These are phyloP conservation scores for Ramphastos sulfuratus DNA, from an alignment of 2,113 vertebrate genomes.

Conservation along the genomic window DNA sequence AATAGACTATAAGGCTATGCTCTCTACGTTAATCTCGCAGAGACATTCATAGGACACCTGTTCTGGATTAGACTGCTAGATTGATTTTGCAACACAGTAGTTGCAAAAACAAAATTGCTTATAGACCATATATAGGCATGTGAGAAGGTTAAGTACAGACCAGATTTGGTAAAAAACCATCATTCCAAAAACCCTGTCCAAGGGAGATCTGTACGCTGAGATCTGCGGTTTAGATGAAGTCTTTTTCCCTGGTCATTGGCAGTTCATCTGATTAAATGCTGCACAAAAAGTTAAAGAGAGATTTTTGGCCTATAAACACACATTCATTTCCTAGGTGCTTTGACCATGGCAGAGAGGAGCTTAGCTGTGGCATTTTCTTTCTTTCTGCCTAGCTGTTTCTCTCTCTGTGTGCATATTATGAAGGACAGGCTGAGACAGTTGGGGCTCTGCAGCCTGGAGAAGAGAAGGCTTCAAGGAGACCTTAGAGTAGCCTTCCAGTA, in stretches of 20 bases:
- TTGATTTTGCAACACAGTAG: conserved; percentile 41
- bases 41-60: conserved; percentile 54
- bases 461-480: no score
- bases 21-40: conserved; percentile 30
- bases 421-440: no score
- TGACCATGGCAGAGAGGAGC: background rate
- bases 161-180: conserved; percentile 26
- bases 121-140: conserved; percentile 45
- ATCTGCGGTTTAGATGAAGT: background rate
- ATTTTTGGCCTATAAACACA: background rate
- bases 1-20: background rate
- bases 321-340: background rate
- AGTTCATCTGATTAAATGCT: background rate
- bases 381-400: background rate
- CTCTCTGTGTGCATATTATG: background rate
- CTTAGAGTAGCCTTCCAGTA: no score
- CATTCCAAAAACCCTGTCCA: background rate
- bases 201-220: background rate
- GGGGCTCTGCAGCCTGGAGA: no score
- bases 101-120: conserved; percentile 24
- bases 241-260: background rate
- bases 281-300: background rate
- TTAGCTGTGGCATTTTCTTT: background rate
- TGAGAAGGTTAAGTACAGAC: conserved; percentile 11
- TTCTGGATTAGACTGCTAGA: conserved; percentile 59